Evolutionary conservation across 2,113 vertebrate species (phyloP).

Genomic region (Hipposideros armiger): DNA sequence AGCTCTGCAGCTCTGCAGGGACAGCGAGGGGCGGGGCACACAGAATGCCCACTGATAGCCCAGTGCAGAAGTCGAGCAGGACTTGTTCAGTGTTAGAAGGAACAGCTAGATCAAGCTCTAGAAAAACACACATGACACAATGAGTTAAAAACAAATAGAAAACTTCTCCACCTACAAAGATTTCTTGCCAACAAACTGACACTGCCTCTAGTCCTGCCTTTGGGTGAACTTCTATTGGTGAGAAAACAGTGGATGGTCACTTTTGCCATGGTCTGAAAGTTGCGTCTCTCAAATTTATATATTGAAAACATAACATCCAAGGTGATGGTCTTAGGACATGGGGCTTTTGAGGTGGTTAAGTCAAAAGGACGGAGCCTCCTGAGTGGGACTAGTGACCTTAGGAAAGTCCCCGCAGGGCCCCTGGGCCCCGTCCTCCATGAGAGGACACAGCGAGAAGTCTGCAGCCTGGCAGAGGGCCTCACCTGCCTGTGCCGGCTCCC

Average conservation of each 20-base stretch:
- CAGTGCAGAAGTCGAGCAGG: background rate
- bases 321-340: background rate
- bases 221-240: background rate
- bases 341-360: background rate
- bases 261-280: background rate
- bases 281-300: background rate
- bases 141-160: background rate
- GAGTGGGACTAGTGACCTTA: background rate
- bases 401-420: no score
- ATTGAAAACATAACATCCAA: background rate
- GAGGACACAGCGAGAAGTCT: background rate
- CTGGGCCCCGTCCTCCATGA: no score
- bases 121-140: background rate
- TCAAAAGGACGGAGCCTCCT: background rate
- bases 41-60: no score
- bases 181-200: background rate
- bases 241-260: background rate
- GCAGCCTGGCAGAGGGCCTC: rapidly evolving
- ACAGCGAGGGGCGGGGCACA: no score
- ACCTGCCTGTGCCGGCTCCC: no score
- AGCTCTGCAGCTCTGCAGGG: background rate
- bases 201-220: background rate
- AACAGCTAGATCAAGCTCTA: background rate
- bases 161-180: background rate
- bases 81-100: no score